These are phyloP conservation scores for Erpobdella octoculata DNA, from an alignment of 2,888 invertebrate genomes.

Conservation along the genomic window DNA sequence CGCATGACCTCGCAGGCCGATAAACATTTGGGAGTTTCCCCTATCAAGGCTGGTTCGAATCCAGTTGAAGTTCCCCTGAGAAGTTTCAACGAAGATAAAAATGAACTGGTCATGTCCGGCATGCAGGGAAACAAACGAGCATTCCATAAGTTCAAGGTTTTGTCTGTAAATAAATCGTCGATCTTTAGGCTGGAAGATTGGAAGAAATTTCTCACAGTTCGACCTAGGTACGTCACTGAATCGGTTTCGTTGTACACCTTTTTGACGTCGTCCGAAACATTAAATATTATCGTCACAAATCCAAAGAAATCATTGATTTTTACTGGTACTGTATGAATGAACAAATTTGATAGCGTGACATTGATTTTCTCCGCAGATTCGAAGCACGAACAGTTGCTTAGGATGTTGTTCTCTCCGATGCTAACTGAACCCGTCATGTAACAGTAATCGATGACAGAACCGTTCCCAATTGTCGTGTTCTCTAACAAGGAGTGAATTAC, in stretches of 20 bases:
- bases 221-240: conserved; percentile 8
- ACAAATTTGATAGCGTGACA: conserved; percentile 41
- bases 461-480: conserved; percentile 34
- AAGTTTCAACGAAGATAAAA: background rate
- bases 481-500: conserved; percentile 47
- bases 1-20: background rate
- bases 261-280: conserved; percentile 46
- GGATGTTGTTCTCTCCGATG: conserved; percentile 44
- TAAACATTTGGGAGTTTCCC: background rate
- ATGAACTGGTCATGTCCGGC: conserved; percentile 41
- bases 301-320: conserved; percentile 7
- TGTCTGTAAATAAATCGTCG: conserved; percentile 5
- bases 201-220: background rate
- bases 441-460: conserved; percentile 50
- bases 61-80: no score
- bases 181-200: conserved; percentile 17
- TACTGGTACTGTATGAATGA: conserved; percentile 48
- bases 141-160: conserved; percentile 42
- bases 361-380: conserved; percentile 34
- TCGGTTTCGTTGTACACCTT: conserved; percentile 30
- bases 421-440: conserved; percentile 44
- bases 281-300: conserved; percentile 46
- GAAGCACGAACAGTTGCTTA: conserved; percentile 51
- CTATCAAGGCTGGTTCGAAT: no score
- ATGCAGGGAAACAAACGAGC: conserved; percentile 43